Base-by-base conservation (phyloP, 37 sponge, comb jelly and placozoan species). In the Mnemiopsis leidyi region DNA sequence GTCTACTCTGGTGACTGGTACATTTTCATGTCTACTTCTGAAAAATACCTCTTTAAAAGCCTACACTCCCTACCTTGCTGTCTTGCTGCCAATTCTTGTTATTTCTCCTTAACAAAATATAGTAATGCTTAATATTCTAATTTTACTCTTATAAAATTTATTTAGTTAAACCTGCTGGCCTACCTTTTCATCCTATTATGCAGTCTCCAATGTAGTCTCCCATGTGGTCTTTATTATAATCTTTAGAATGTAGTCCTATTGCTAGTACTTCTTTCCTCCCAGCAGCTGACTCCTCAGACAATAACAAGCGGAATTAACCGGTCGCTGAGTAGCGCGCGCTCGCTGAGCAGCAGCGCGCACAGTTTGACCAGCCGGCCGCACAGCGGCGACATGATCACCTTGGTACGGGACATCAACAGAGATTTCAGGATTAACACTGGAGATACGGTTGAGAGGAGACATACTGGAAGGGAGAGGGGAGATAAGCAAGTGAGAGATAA, bases 361-460 rank as follows among this genome's bases (percentile, higher is more conserved):
- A 77, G 79, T 32, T 36, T 77, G 36, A 77, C 79, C 36, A 31
- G 32, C 7, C 79, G 79, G 1, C 79, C 79, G 1, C 30, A 77
- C 36, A 77, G 79, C 79, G 79, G 79, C 1, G 79, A 32, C 21
- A 77, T 28, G 30, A n/a, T 28, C 30, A 28, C 30, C 75, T 5
- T 71, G 7, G 30, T 28, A 5, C 5, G 75, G 75, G 75, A 71
- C 5, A 29, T n/a, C 26, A 28, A 71, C 30, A 71, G 75, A 71
- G 26, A 71, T n/a, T 71, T n/a, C 26, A 29, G 20, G 75, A 18
- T 7, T 3, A 28, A 23, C 2, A 71, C n/a, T 5, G 75, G 30
- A 28, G 30, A 28, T 29, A 28, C 5, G 75, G 20, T 13, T 23
- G 75, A 71, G 7, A 71, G 23, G 30, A 71, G 75, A 18, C 18